Conservation (phyloP, 2,797 vertebrate genomes). For the Coregonus suidteri region DNA sequence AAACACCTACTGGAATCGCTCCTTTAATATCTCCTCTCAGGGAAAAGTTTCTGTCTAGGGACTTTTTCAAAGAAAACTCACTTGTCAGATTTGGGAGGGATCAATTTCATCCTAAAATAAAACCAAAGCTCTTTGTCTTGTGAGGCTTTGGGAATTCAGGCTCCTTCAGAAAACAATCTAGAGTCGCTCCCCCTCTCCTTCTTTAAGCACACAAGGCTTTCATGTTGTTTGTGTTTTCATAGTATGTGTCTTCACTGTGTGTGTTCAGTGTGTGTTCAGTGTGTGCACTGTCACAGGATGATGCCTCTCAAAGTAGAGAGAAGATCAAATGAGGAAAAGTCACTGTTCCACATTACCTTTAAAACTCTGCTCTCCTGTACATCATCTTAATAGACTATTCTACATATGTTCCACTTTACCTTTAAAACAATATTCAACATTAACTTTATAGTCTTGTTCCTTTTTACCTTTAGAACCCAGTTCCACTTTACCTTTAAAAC, state of each 20-base stretch:
- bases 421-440: too few species aligned
- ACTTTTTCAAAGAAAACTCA: conserved; percentile 7
- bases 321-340: too few species aligned
- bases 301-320: too few species aligned
- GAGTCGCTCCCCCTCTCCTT: not conserved
- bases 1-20: not conserved
- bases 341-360: too few species aligned
- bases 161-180: not conserved
- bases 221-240: not conserved
- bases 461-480: too few species aligned
- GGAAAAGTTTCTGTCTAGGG: not conserved
- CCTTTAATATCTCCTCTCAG: not conserved
- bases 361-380: too few species aligned
- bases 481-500: too few species aligned
- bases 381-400: too few species aligned
- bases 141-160: not conserved
- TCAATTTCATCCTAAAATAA: conserved; percentile 8
- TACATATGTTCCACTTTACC: too few species aligned
- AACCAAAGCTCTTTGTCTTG: conserved; percentile 4
- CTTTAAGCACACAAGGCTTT: not conserved
- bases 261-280: not conserved
- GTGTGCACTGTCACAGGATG: not conserved
- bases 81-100: not conserved
- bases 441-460: too few species aligned
- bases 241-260: not conserved